Percentiles rank a stretch among this genome's conserved stretches.
phyloP scores from a whole-genome alignment of 2,797 vertebrate species.

The Chelonia mydas region DNA sequence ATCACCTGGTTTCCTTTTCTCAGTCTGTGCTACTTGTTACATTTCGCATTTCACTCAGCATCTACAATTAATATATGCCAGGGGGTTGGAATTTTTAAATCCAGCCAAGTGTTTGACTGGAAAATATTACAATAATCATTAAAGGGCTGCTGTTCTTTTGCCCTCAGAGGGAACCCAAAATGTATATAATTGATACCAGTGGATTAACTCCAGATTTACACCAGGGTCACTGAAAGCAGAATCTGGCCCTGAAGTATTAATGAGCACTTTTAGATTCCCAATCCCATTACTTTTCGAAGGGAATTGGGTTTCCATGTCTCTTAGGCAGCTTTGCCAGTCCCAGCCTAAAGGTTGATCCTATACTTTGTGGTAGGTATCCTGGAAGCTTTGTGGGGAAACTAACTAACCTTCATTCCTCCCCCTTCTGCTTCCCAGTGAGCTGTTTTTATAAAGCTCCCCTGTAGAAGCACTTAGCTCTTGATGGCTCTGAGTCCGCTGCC shows the following conservation, averaged over 20 bases:
- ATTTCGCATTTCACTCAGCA: not conserved
- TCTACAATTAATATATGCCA: rapidly evolving
- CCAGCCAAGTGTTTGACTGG: not conserved
- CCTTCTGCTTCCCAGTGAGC: not conserved
- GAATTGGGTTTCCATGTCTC: not conserved
- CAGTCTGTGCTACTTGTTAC: not conserved
- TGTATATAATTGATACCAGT: not conserved
- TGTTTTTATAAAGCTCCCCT: not conserved
- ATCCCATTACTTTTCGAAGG: not conserved
- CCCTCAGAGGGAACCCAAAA: not conserved
- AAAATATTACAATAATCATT: not conserved
- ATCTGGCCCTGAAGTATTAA: not conserved
- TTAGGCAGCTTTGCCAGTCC: not conserved
- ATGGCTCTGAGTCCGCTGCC: not conserved
- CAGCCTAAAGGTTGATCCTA: rapidly evolving
- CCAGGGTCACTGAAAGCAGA: rapidly evolving
- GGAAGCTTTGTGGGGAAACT: not conserved
- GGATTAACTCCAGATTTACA: not conserved
- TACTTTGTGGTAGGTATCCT: not conserved
- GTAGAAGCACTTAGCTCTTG: not conserved
- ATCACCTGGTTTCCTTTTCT: not conserved
- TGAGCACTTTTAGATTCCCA: not conserved
- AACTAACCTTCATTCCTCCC: not conserved
- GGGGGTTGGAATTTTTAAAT: not conserved
- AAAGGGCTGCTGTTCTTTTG: not conserved